phyloP scores from a whole-genome alignment of 1,140 invertebrate species.

The Galleria mellonella region DNA sequence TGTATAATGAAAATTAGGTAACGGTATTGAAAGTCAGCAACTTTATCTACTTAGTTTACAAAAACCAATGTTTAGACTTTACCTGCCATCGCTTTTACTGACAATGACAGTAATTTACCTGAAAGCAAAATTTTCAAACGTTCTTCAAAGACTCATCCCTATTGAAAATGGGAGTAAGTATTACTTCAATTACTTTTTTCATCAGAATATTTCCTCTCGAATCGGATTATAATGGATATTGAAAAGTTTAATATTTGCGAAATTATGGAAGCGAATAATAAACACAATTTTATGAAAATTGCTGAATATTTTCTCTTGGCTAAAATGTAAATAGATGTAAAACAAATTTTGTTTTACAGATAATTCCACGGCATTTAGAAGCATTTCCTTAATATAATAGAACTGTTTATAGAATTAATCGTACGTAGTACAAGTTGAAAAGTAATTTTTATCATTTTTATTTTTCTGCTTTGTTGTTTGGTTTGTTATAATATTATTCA shows the following conservation, averaged over 20 bases:
- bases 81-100: conserved; percentile 11
- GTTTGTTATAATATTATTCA: conserved; percentile 51
- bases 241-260: conserved; percentile 2
- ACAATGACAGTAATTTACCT: conserved; percentile 28
- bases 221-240: conserved; percentile 3
- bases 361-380: no score
- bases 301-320: no score
- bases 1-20: no score
- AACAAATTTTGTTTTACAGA: no score
- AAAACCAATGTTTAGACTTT: conserved; percentile 12
- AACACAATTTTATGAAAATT: background rate
- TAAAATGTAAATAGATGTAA: no score
- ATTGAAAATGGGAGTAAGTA: conserved; percentile 13
- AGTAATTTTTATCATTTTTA: conserved; percentile 29
- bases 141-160: conserved; percentile 19
- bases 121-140: conserved; percentile 17
- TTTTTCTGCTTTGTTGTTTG: conserved; percentile 34
- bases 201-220: conserved; percentile 3
- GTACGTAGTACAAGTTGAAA: conserved; percentile 2
- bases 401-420: no score
- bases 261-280: background rate
- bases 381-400: no score
- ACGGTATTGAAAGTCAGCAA: no score
- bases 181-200: conserved; percentile 18
- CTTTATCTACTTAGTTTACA: background rate